These are phyloP conservation scores for Amitus sp. DNA, from an alignment of 2,888 invertebrate genomes.

Conservation along the genomic window DNA sequence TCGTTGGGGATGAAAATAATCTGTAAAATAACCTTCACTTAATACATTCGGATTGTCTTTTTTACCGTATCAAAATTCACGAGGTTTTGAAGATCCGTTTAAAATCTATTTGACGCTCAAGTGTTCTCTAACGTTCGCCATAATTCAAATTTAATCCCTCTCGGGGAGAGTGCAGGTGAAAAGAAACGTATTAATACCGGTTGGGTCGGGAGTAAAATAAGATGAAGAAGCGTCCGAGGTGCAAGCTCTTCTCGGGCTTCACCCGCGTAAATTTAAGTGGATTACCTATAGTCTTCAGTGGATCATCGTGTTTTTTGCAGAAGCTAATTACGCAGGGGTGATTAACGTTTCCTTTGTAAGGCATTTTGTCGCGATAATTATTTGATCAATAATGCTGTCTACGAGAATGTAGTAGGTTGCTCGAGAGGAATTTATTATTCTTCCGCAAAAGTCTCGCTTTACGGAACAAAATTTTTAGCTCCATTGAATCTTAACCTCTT, in stretches of 20 bases:
- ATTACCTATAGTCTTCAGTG: constrained; percentile 16
- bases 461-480: too few species aligned
- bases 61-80: neutral
- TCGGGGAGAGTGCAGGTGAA: neutral
- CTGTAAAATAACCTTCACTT: too few species aligned
- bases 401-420: neutral
- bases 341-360: constrained; percentile 47
- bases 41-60: neutral
- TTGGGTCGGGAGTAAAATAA: neutral
- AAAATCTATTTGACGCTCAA: constrained; percentile 1
- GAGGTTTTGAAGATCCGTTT: constrained; percentile 1
- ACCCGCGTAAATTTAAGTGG: constrained; percentile 20
- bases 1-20: too few species aligned
- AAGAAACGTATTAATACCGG: constrained; percentile 5
- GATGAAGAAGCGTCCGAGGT: neutral
- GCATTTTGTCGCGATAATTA: neutral
- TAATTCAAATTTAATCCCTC: constrained; percentile 4
- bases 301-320: constrained; percentile 30
- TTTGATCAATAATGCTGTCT: constrained; percentile 7
- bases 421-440: neutral
- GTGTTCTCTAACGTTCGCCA: neutral
- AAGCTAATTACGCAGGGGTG: constrained; percentile 51
- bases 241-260: neutral
- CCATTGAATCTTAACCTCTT: too few species aligned
- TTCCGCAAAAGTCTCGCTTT: neutral